Evolutionary conservation across 1,140 invertebrate genomes (phyloP).

Genomic region (Cotesia typhae): DNA sequence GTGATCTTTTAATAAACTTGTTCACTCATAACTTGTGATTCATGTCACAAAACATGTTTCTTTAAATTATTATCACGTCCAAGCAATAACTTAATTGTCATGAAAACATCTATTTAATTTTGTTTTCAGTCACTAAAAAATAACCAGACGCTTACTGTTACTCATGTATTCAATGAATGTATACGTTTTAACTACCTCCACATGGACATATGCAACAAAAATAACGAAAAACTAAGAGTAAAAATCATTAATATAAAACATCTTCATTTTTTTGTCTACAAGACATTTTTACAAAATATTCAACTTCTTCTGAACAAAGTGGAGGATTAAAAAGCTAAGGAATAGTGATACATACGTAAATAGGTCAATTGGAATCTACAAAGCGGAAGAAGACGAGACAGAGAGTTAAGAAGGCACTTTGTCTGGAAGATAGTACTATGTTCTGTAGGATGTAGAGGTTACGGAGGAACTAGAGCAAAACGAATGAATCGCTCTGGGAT

Average conservation of each 20-base stretch:
- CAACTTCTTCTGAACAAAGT: too few species aligned
- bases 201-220: too few species aligned
- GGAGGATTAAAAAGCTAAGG: background rate
- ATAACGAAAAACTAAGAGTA: background rate
- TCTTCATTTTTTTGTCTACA: too few species aligned
- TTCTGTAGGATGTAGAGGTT: slow-evolving; percentile 7
- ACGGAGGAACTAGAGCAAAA: slow-evolving; percentile 37
- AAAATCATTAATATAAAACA: too few species aligned
- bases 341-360: slow-evolving; percentile 29
- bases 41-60: slow-evolving; percentile 16
- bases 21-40: slow-evolving; percentile 10
- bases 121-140: background rate
- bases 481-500: slow-evolving; percentile 46
- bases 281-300: background rate
- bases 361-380: slow-evolving; percentile 48
- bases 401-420: slow-evolving; percentile 20
- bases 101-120: slow-evolving; percentile 6
- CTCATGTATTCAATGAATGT: too few species aligned
- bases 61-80: slow-evolving; percentile 12
- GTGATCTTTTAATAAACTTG: slow-evolving; percentile 36
- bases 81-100: slow-evolving; percentile 21
- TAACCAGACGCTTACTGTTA: background rate
- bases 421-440: slow-evolving; percentile 7
- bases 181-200: too few species aligned
- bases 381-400: background rate